Evolutionary conservation across 2,888 invertebrate genomes (phyloP), one percentile per base, ranked within the genome.

Genomic region (Macaria notata): DNA sequence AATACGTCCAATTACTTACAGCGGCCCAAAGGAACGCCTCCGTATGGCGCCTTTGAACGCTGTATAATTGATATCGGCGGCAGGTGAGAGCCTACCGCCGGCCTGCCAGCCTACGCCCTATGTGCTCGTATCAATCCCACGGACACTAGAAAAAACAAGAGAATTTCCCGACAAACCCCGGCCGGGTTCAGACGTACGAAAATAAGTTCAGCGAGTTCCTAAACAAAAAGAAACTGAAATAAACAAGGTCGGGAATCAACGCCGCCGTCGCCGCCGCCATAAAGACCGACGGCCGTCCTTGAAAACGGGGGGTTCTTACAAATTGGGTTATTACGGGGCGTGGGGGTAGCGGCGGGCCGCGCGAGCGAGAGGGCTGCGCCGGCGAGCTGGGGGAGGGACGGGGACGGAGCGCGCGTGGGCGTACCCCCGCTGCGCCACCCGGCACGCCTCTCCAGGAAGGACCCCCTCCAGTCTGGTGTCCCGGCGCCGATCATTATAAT

Each of bases 201-300:
- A 89, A 88, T 88, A 88, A 89, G 88, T 84, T 82, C 82, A 86
- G 86, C 81, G 82, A 79, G 88, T 90, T 89, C 84, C 88, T 84
- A 90, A 90, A 90, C 89, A 91, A 89, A 89, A 90, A 89, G 88
- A 88, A 91, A 89, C 85, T 88, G 88, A 88, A 90, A 91, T 88
- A 91, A 91, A 92, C 92, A 92, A 91, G 90, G 90, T 90, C 89
- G 90, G 84, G 88, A 90, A 88, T 91, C 90, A 89, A 88, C 90
- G 88, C 86, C 87, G 89, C 83, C 84, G 86, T 84, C 89, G 89
- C 84, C 89, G 87, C 88, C 87, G 88, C 90, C 88, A 86, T 90
- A 88, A 86, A 90, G 91, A 89, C 88, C 91, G 90, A 87, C 90
- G 90, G 86, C 89, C 92, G 92, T 90, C 92, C 92, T 92, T 92